Evolutionary conservation across 2,113 vertebrate genomes (phyloP).

Genomic region (Benitochromis conjunctus): DNA sequence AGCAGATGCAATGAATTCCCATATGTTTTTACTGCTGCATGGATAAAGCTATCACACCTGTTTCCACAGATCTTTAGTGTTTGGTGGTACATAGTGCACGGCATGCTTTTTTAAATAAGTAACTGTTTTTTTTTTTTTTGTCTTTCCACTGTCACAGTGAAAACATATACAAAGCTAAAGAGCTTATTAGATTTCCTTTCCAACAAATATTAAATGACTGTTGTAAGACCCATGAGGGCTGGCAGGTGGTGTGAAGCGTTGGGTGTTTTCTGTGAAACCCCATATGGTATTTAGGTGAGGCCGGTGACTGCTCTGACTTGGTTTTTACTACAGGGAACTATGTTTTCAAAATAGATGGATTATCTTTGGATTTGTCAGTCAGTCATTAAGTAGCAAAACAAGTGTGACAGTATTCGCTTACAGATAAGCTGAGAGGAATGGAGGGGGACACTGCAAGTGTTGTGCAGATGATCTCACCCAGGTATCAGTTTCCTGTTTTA

Average conservation of each 20-base stretch:
- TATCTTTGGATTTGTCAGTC: conserved; percentile 72
- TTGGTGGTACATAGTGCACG: not conserved
- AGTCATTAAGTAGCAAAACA: conserved; percentile 62
- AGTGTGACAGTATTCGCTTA: conserved; percentile 43
- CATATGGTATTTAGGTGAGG: conserved; percentile 39
- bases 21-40: conserved; percentile 15
- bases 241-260: conserved; percentile 3
- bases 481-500: conserved; percentile 56
- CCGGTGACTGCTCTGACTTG: conserved; percentile 6
- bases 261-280: conserved; percentile 44
- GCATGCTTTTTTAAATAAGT: not conserved
- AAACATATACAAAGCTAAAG: not conserved
- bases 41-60: not conserved
- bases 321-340: conserved; percentile 34
- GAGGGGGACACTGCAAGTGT: not conserved
- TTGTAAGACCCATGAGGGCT: not conserved
- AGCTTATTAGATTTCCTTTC: conserved; percentile 11
- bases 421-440: conserved; percentile 44
- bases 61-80: conserved; percentile 19
- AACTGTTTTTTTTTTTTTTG: not conserved
- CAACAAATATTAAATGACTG: conserved; percentile 21
- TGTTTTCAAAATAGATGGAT: conserved; percentile 69
- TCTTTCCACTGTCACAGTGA: not conserved
- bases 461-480: conserved; percentile 44
- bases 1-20: conserved; percentile 4